These are phyloP conservation scores for Choreutis nemorana DNA, from an alignment of 2,888 invertebrate species.

Conservation along the genomic window DNA sequence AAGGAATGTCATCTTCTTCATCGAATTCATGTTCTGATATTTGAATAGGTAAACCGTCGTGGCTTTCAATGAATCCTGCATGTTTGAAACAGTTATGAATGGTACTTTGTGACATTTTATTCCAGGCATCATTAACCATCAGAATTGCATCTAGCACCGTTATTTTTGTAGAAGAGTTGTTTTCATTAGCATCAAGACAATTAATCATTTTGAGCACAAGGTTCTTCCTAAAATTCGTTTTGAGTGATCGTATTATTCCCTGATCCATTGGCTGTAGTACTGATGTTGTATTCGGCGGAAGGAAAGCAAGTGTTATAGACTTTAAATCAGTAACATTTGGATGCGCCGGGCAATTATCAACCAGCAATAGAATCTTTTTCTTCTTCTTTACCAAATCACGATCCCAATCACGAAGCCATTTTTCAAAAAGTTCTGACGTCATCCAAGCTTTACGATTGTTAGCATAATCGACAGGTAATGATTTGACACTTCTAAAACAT, in stretches of 20 bases:
- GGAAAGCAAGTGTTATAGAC: constrained; percentile 1
- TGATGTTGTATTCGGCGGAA: constrained; percentile 6
- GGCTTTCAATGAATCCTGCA: too few species aligned
- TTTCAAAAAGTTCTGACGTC: constrained; percentile 1
- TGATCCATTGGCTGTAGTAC: constrained; percentile 8
- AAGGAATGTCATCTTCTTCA: too few species aligned
- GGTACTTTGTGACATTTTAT: constrained; percentile 8
- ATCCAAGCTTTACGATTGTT: constrained; percentile 2
- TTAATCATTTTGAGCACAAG: constrained; percentile 7
- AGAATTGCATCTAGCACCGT: constrained; percentile 8
- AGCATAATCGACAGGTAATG: constrained; percentile 2
- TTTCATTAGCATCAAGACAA: constrained; percentile 4
- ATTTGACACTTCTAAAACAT: constrained; percentile 2
- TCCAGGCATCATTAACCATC: constrained; percentile 8
- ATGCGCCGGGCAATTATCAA: constrained; percentile 2
- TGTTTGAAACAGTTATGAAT: constrained; percentile 9
- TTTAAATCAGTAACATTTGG: background rate
- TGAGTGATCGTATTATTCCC: too few species aligned
- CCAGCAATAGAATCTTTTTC: constrained; percentile 2
- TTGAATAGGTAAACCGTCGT: too few species aligned
- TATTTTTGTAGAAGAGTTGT: constrained; percentile 3
- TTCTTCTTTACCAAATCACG: constrained; percentile 1
- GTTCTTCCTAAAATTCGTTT: constrained; percentile 6
- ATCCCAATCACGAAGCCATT: constrained; percentile 1
- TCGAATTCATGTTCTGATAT: too few species aligned